A percentile compares a stretch with the other conserved stretches of the same genome.
These are phyloP conservation scores for Meteorus sp. DNA, from an alignment of 1,140 invertebrate species.

Conservation along the genomic window DNA sequence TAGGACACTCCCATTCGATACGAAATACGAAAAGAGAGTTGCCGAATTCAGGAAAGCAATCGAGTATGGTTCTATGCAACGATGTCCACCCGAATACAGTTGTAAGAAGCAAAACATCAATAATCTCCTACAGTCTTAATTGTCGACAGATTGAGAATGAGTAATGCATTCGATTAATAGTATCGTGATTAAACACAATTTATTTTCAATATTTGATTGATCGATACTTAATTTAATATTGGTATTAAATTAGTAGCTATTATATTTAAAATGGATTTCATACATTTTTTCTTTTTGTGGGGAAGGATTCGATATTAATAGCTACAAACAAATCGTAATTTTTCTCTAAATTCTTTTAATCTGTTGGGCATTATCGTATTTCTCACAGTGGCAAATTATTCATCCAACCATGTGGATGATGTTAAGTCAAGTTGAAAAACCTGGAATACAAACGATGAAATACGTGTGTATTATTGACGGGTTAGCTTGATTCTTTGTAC, in stretches of 20 bases:
- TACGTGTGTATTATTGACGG: conserved; percentile 18
- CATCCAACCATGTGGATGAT: conserved; percentile 1
- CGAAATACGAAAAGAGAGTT: conserved; percentile 51
- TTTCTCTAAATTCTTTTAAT: neutral
- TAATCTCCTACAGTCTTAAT: conserved; percentile 44
- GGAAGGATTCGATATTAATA: neutral
- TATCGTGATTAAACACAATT: conserved; percentile 3
- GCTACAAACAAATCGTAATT: too few relatives aligned
- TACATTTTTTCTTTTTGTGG: too few relatives aligned
- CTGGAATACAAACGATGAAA: conserved; percentile 38
- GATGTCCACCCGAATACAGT: conserved; percentile 51
- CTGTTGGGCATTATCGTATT: neutral
- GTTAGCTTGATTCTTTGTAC: neutral
- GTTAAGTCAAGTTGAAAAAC: conserved; percentile 33
- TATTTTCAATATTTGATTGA: neutral
- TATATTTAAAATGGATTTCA: neutral
- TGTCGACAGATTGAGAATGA: neutral
- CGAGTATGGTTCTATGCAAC: conserved; percentile 45
- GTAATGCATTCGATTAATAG: neutral
- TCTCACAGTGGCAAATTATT: too few relatives aligned
- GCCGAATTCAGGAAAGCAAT: conserved; percentile 51
- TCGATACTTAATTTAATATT: neutral
- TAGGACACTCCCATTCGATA: conserved; percentile 36
- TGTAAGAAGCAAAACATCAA: conserved; percentile 55
- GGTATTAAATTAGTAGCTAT: neutral